A percentile compares a stretch with the other conserved stretches of the same genome.
Evolutionary conservation across 1,140 invertebrate species (phyloP).

Genomic region (Anastrepha obliqua): DNA sequence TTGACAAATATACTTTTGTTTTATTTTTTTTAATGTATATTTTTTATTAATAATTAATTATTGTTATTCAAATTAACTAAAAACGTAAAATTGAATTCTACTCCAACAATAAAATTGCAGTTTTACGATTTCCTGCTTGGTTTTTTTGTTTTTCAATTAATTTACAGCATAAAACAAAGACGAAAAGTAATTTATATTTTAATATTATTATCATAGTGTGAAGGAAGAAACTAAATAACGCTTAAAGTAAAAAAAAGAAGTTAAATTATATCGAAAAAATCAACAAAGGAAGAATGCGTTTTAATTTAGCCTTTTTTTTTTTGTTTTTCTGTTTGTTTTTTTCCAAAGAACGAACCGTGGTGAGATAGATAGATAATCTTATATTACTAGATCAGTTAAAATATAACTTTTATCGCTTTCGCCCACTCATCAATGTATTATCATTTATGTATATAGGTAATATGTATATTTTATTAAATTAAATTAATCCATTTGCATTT

Average conservation of each 20-base stretch:
- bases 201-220: conserved; percentile 59
- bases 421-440: conserved; percentile 57
- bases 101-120: conserved; percentile 48
- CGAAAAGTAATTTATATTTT: conserved; percentile 9
- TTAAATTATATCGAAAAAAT: conserved; percentile 28
- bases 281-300: conserved; percentile 41
- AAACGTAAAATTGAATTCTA: conserved; percentile 62
- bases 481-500: conserved; percentile 55
- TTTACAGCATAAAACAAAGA: conserved; percentile 59
- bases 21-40: conserved; percentile 23
- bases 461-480: conserved; percentile 58
- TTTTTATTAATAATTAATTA: conserved; percentile 55
- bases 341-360: conserved; percentile 36
- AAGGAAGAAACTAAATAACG: conserved; percentile 73
- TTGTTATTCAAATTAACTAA: conserved; percentile 66
- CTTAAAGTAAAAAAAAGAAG: conserved; percentile 71
- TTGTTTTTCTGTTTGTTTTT: neutral
- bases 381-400: conserved; percentile 60
- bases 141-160: conserved; percentile 31
- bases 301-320: neutral
- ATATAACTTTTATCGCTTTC: conserved; percentile 59
- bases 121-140: neutral
- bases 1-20: neutral
- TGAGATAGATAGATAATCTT: conserved; percentile 56
- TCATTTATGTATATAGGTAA: conserved; percentile 58